Evolutionary conservation across 1,140 invertebrate species (phyloP).

Genomic region (Micrasema longulum): DNA sequence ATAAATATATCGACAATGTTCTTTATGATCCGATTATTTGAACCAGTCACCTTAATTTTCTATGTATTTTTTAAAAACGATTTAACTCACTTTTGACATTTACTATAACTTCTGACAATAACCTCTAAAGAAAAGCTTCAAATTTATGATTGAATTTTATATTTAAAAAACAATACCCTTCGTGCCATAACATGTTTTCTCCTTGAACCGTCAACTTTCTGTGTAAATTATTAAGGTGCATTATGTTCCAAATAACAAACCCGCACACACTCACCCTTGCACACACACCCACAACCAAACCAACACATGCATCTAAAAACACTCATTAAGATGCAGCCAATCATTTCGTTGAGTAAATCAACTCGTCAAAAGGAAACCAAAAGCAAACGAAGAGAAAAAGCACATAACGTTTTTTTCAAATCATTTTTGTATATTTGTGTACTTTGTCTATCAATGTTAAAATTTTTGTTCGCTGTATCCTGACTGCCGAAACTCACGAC

Average conservation of each 20-base stretch:
- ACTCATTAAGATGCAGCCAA: neutral
- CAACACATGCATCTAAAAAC: constrained; percentile 20
- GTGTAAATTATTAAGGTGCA: constrained; percentile 1
- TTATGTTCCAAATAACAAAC: constrained; percentile 3
- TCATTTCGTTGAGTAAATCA: neutral
- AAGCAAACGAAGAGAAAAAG: no score
- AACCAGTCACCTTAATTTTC: no score
- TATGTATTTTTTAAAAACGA: no score
- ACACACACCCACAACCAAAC: neutral
- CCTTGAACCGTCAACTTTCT: no score
- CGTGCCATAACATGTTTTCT: no score
- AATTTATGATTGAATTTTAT: no score
- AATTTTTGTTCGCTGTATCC: neutral
- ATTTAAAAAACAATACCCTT: no score
- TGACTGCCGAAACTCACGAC: constrained; percentile 29
- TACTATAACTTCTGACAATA: no score
- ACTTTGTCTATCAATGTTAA: neutral
- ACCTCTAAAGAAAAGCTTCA: no score
- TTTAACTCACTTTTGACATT: no score
- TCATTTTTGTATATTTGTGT: neutral
- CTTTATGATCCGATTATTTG: no score
- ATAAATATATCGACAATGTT: no score
- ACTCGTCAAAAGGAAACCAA: neutral
- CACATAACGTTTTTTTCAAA: neutral
- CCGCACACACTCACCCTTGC: neutral